Conservation (phyloP, 2,113 vertebrate genomes). For the Channa maculata region DNA sequence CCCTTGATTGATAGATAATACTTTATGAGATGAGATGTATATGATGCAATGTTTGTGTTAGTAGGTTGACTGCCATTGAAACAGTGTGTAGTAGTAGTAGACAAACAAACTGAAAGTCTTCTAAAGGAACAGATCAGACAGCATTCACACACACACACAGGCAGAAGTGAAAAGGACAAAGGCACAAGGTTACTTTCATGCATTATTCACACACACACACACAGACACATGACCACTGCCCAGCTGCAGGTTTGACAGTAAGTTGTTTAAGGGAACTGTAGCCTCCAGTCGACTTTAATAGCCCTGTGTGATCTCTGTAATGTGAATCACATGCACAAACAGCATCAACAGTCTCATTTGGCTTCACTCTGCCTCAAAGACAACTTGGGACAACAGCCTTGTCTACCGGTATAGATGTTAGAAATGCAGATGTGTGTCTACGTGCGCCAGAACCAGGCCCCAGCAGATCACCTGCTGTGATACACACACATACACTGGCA, state of each 20-base stretch:
- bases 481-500: too few relatives aligned
- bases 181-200: background rate
- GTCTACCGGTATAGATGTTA: background rate
- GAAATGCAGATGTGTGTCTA: too few relatives aligned
- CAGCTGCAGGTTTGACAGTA: constrained; percentile 39
- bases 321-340: constrained; percentile 16
- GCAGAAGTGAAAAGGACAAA: background rate
- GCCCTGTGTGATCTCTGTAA: constrained; percentile 30
- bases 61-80: background rate
- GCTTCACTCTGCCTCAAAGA: constrained; percentile 15
- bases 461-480: too few relatives aligned
- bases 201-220: constrained; percentile 34
- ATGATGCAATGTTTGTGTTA: constrained; percentile 1
- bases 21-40: background rate
- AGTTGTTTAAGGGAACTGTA: constrained; percentile 11
- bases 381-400: constrained; percentile 3
- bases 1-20: constrained; percentile 34
- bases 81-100: background rate
- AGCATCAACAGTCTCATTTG: background rate
- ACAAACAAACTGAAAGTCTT: background rate
- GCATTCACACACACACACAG: constrained; percentile 2
- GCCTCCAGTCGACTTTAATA: constrained; percentile 36
- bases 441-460: too few relatives aligned
- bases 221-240: background rate
- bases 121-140: background rate